These are phyloP conservation scores for Masnerella sp. DNA, from an alignment of 2,888 invertebrate genomes.

Conservation along the genomic window DNA sequence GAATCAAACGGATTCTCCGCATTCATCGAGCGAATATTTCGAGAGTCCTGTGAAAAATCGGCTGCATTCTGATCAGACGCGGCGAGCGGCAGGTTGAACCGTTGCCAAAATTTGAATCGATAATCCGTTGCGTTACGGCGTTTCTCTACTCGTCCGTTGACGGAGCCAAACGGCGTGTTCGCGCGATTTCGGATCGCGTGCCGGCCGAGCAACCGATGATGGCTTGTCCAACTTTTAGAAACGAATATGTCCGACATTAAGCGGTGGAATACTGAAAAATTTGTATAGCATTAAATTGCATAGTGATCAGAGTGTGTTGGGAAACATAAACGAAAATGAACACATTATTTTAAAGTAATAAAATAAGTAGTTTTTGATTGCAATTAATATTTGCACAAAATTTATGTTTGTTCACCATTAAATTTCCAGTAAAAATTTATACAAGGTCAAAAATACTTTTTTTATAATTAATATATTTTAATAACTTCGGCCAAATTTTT, in stretches of 20 bases:
- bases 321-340: too few species aligned
- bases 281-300: too few species aligned
- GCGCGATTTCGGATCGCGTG: conserved; percentile 18
- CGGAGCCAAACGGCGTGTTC: conserved; percentile 15
- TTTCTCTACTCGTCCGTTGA: conserved; percentile 7
- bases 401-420: too few species aligned
- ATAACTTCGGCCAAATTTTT: too few species aligned
- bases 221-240: background rate
- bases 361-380: too few species aligned
- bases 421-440: too few species aligned
- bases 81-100: conserved; percentile 6
- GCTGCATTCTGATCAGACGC: conserved; percentile 27
- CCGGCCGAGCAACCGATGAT: background rate
- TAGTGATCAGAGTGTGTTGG: too few species aligned
- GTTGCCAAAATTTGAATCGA: conserved; percentile 27
- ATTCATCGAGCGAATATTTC: background rate
- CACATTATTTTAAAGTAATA: too few species aligned
- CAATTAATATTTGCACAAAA: too few species aligned
- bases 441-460: too few species aligned
- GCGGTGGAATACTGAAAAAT: too few species aligned
- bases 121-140: conserved; percentile 5
- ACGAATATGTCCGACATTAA: conserved; percentile 8
- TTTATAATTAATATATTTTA: too few species aligned
- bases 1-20: background rate
- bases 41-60: background rate